A percentile compares a stretch with the other conserved stretches of the same genome.
Evolutionary conservation across 1,140 invertebrate species (phyloP).

Genomic region (Nebria ingens): DNA sequence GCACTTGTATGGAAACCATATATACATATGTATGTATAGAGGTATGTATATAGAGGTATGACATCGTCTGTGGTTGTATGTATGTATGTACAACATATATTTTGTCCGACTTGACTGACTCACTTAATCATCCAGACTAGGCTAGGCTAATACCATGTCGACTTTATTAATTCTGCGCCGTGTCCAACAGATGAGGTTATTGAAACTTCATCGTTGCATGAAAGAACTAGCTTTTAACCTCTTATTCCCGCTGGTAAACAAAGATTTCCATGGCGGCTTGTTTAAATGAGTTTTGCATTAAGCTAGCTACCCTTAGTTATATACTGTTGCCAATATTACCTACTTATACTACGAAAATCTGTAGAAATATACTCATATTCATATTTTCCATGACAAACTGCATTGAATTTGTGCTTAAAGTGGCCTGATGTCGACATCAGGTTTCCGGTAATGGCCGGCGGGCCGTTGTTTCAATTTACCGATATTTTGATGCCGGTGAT

Average conservation of each 20-base stretch:
- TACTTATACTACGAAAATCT: background rate
- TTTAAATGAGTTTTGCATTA: background rate
- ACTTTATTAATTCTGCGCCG: slow-evolving; percentile 1
- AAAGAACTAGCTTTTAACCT: too few species aligned
- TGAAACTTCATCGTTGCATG: background rate
- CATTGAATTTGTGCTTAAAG: background rate
- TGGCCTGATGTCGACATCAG: background rate
- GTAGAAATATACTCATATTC: background rate
- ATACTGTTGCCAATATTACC: background rate
- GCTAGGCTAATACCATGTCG: background rate
- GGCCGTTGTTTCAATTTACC: background rate
- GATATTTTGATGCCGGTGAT: background rate
- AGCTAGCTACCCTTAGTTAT: background rate
- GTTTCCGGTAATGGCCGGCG: background rate
- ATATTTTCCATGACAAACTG: background rate
- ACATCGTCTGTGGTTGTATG: too few species aligned
- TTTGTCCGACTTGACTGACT: too few species aligned
- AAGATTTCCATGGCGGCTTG: too few species aligned
- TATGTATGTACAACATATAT: too few species aligned
- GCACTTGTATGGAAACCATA: too few species aligned
- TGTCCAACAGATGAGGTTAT: background rate
- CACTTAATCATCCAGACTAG: too few species aligned
- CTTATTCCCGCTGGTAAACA: background rate
- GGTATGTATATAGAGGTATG: too few species aligned
- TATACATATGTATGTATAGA: too few species aligned